Conservation (phyloP, 2,797 vertebrate species). For the Sandelia bainsii region DNA sequence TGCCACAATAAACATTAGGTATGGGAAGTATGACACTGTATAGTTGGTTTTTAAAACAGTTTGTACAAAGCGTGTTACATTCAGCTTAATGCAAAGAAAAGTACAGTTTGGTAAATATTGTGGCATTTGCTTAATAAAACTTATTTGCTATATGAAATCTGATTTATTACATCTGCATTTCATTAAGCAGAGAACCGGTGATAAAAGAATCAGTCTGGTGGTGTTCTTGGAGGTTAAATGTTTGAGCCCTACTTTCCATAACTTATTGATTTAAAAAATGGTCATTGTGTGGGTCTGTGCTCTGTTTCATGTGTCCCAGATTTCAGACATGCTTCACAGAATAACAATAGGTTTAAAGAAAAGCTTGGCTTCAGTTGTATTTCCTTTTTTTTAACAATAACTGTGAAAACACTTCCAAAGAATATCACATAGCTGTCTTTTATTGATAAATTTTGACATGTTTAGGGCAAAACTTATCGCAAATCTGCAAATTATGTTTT, state of each 20-base stretch:
- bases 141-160: conserved; percentile 18
- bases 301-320: too few relatives aligned
- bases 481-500: too few relatives aligned
- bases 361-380: too few relatives aligned
- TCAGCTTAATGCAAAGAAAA: background rate
- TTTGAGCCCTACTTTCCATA: background rate
- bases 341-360: too few relatives aligned
- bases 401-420: too few relatives aligned
- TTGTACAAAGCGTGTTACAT: background rate
- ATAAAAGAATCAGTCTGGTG: background rate
- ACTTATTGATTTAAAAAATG: background rate
- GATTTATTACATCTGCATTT: conserved; percentile 32
- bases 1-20: background rate
- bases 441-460: too few relatives aligned
- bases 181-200: conserved; percentile 44
- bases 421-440: too few relatives aligned
- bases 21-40: background rate
- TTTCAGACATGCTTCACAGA: too few relatives aligned
- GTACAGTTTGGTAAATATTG: conserved; percentile 19
- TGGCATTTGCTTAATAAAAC: conserved; percentile 28
- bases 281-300: too few relatives aligned
- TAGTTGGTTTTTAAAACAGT: conserved; percentile 4
- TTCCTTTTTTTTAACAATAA: too few relatives aligned
- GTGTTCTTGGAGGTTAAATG: background rate
- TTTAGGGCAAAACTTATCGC: too few relatives aligned